Percentiles rank a stretch among this genome's conserved stretches.
phyloP scores from a whole-genome alignment of 2,797 vertebrate genomes.

The Artibeus jamaicensis region DNA sequence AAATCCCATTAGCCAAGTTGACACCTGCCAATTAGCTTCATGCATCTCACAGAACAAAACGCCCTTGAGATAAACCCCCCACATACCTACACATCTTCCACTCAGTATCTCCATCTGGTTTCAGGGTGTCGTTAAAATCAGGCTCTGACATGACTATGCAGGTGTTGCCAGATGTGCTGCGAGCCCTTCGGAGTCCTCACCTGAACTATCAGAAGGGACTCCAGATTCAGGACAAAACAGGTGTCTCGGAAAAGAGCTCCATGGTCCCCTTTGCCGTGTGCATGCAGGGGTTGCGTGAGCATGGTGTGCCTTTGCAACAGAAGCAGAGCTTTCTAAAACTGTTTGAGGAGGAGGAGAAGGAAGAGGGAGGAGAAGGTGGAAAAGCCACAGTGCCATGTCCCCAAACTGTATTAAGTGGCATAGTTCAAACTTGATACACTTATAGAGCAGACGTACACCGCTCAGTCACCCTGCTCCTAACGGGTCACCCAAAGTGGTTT shows the following conservation, averaged over 20 bases:
- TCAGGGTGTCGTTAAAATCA: not conserved
- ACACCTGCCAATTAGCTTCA: slow-evolving; percentile 60
- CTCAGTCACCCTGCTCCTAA: not conserved
- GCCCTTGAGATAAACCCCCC: slow-evolving; percentile 34
- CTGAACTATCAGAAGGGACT: not conserved
- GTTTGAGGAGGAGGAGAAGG: too few species aligned
- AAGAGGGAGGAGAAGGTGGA: not conserved
- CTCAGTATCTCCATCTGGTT: not conserved
- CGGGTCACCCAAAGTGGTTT: not conserved
- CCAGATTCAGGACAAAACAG: not conserved
- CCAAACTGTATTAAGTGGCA: rapidly evolving
- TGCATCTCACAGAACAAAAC: slow-evolving; percentile 5
- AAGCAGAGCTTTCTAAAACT: not conserved
- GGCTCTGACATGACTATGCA: not conserved
- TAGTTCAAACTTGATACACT: not conserved
- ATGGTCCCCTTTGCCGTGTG: not conserved
- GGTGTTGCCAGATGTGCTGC: not conserved
- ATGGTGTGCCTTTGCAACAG: not conserved
- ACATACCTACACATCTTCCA: not conserved
- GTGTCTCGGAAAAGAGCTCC: not conserved
- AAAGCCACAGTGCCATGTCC: not conserved
- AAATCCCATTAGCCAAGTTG: slow-evolving; percentile 54
- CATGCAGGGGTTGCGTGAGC: not conserved
- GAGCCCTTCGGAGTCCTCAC: not conserved
- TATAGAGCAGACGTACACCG: not conserved